phyloP scores from a whole-genome alignment of 2,797 vertebrate genomes.

The Amazona finschi region DNA sequence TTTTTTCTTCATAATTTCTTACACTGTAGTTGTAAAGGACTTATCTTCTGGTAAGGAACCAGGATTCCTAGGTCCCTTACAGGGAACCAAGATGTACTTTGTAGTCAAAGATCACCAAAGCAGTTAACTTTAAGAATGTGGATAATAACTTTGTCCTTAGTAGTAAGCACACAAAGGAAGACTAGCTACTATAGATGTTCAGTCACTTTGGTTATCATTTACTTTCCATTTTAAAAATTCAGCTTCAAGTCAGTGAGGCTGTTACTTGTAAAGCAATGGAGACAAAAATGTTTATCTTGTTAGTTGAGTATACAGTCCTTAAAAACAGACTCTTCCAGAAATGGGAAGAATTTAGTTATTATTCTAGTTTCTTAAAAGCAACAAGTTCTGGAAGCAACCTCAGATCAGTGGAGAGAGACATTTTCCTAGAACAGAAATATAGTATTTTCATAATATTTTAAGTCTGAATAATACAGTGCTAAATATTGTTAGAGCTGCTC shows the following conservation, averaged over 20 bases:
- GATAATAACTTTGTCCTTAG: background rate
- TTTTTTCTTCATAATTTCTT: background rate
- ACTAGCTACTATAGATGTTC: background rate
- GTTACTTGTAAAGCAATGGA: background rate
- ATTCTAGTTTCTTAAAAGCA: background rate
- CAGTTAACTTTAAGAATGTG: background rate
- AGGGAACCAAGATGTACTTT: background rate
- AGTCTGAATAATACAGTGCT: background rate
- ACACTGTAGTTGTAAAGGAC: background rate
- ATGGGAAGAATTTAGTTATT: background rate
- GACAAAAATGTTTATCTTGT: background rate
- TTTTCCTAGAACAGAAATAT: background rate
- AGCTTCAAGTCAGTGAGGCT: background rate
- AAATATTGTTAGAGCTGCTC: background rate
- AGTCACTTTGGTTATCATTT: background rate
- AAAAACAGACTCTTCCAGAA: background rate
- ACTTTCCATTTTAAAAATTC: background rate
- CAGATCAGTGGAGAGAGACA: background rate
- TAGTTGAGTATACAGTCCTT: background rate
- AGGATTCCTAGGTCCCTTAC: background rate
- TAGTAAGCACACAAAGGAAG: background rate
- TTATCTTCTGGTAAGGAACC: background rate
- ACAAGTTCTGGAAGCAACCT: conserved; percentile 48
- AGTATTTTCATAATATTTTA: background rate
- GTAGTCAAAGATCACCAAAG: background rate